Conservation (phyloP, 2,113 vertebrate species). For the Psilopogon haemacephalus region DNA sequence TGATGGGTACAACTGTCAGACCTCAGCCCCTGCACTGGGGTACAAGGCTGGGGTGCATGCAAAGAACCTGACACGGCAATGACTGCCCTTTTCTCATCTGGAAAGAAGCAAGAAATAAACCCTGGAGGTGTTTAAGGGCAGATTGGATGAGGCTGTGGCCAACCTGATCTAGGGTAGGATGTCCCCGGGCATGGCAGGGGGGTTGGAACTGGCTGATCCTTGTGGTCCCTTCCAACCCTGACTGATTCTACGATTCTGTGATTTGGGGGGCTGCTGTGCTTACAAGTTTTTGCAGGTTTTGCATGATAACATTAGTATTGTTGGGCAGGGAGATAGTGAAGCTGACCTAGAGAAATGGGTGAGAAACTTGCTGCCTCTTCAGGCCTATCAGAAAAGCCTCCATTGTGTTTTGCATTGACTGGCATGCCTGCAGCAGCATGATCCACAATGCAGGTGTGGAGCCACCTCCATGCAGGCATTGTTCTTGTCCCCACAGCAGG, state of each 20-base stretch:
- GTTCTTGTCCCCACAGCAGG: background rate
- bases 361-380: background rate
- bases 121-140: too few relatives aligned
- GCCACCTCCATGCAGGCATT: background rate
- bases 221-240: too few relatives aligned
- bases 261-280: background rate
- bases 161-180: too few relatives aligned
- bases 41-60: background rate
- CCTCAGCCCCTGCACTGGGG: too few relatives aligned
- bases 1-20: background rate
- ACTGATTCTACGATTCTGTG: too few relatives aligned
- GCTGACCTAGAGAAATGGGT: background rate
- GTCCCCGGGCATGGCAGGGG: too few relatives aligned
- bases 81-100: background rate
- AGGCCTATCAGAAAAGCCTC: background rate
- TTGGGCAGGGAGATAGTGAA: background rate
- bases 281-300: background rate
- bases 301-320: background rate
- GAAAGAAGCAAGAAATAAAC: background rate
- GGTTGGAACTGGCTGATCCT: too few relatives aligned
- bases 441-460: accelerated
- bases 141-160: too few relatives aligned
- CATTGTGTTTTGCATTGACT: background rate
- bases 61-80: background rate
- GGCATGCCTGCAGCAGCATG: accelerated